Percentiles rank a stretch among this genome's conserved stretches.
phyloP scores from a whole-genome alignment of 1,140 invertebrate species.

The Drosophila pachea region DNA sequence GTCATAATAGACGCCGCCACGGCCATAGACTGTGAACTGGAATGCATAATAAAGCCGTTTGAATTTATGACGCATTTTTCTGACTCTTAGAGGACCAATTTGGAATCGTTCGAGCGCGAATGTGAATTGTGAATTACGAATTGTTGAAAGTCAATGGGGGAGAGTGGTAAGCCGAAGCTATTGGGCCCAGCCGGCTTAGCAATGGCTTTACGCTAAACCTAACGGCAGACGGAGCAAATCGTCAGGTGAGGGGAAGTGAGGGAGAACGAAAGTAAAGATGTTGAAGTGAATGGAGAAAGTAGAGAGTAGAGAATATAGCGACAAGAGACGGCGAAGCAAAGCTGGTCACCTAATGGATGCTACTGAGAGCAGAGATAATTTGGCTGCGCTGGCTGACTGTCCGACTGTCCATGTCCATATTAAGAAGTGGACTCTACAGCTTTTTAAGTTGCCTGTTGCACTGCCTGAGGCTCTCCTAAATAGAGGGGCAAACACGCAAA shows the following conservation, averaged over 20 bases:
- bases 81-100: conserved; percentile 18
- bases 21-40: neutral
- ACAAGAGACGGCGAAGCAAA: too few relatives aligned
- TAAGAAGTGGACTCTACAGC: too few relatives aligned
- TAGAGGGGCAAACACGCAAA: too few relatives aligned
- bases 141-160: neutral
- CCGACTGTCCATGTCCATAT: too few relatives aligned
- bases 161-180: neutral
- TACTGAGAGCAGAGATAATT: too few relatives aligned
- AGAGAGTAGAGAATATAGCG: too few relatives aligned
- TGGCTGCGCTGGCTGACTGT: too few relatives aligned
- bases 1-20: conserved; percentile 13
- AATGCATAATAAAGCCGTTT: conserved; percentile 17
- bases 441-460: neutral
- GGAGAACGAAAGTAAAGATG: too few relatives aligned
- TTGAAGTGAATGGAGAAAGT: too few relatives aligned
- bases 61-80: conserved; percentile 21
- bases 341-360: too few relatives aligned
- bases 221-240: neutral
- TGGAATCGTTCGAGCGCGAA: conserved; percentile 6
- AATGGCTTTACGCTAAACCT: conserved; percentile 2
- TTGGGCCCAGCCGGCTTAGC: neutral
- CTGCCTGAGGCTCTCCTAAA: too few relatives aligned
- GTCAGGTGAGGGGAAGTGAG: too few relatives aligned
- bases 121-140: neutral